Percentiles rank a stretch among this genome's conserved stretches.
Conservation (phyloP, 2,888 invertebrate species). For the Teleogryllus oceanicus region DNA sequence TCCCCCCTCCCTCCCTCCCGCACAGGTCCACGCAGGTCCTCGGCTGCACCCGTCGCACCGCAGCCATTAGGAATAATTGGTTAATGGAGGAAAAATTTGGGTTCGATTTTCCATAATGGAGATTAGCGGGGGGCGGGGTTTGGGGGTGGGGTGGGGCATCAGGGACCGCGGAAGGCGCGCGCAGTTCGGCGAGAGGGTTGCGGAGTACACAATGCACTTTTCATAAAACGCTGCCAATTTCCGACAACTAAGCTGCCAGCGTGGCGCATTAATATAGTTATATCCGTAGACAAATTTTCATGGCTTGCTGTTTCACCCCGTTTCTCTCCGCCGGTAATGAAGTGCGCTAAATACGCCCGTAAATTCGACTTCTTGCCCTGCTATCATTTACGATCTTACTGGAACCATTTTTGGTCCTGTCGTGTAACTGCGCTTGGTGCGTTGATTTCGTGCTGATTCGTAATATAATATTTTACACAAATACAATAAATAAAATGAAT, state of each 20-base stretch:
- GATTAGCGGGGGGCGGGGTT: neutral
- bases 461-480: no score
- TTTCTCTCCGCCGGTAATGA: no score
- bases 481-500: no score
- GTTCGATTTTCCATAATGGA: conserved; percentile 10
- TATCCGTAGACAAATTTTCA: neutral
- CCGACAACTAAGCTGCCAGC: neutral
- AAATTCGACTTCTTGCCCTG: no score
- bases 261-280: neutral
- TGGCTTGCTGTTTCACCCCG: no score
- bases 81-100: conserved; percentile 8
- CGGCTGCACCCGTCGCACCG: neutral
- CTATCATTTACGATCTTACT: no score
- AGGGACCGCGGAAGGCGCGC: neutral
- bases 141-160: neutral
- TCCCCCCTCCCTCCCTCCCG: neutral
- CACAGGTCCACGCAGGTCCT: neutral
- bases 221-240: conserved; percentile 10
- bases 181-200: neutral
- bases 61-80: conserved; percentile 4
- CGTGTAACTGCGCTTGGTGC: no score
- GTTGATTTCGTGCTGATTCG: no score
- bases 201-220: neutral
- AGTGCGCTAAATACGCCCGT: no score
- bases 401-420: no score